Percentiles rank a stretch among this genome's conserved stretches.
These are phyloP conservation scores for Catagonus wagneri DNA, from an alignment of 2,113 vertebrate species.

Conservation along the genomic window DNA sequence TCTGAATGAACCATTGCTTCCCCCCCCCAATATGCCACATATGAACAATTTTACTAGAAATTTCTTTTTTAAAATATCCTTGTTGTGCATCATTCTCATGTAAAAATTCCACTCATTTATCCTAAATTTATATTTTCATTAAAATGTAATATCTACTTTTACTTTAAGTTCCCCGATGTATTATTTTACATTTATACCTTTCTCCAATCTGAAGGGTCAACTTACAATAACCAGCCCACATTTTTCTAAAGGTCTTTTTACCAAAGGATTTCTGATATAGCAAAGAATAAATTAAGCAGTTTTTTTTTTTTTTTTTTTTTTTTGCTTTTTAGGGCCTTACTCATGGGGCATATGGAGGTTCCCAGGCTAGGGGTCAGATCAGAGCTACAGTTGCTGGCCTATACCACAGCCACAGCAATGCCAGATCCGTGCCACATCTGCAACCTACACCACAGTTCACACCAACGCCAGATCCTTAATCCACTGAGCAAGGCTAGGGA, in stretches of 20 bases:
- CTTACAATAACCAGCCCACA: not conserved
- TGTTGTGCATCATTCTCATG: not conserved
- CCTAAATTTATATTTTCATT: not conserved
- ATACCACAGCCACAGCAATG: too few species aligned
- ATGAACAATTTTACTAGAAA: not conserved
- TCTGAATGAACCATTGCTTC: not conserved
- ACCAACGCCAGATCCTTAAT: too few species aligned
- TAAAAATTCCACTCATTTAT: not conserved
- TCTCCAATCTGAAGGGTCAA: not conserved
- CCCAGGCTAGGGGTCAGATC: too few species aligned
- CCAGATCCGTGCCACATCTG: too few species aligned
- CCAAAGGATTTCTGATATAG: not conserved
- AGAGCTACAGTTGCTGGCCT: too few species aligned
- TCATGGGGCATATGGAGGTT: too few species aligned
- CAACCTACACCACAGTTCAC: too few species aligned
- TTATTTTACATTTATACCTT: not conserved
- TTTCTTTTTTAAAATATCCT: not conserved
- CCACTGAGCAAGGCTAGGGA: too few species aligned
- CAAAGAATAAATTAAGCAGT: not conserved
- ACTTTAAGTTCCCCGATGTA: not conserved
- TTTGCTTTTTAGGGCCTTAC: too few species aligned
- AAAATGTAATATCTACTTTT: not conserved
- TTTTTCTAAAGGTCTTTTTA: not conserved
- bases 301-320: too few species aligned
- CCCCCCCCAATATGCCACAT: not conserved